These are phyloP conservation scores for Disparrhopalites patrizii DNA, from an alignment of 2,888 invertebrate species.

Conservation along the genomic window DNA sequence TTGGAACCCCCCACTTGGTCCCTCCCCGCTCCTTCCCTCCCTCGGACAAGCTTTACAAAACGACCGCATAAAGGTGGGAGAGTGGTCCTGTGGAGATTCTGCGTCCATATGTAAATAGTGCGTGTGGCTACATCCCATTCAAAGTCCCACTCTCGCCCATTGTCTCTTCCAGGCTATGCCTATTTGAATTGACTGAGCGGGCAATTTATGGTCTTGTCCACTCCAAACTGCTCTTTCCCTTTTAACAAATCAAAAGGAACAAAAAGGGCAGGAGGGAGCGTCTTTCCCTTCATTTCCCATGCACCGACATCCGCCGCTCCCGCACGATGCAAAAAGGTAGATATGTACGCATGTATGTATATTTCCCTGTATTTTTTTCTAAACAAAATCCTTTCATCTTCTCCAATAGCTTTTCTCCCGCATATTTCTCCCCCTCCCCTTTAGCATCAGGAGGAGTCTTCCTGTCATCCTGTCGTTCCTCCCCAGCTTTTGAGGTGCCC, in stretches of 20 bases:
- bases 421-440: neutral
- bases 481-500: neutral
- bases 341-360: no score
- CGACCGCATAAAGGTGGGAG: no score
- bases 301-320: neutral
- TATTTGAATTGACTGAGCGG: constrained; percentile 1
- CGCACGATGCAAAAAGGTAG: no score
- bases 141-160: neutral
- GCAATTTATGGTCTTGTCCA: constrained; percentile 3
- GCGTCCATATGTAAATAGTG: no score
- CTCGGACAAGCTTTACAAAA: no score
- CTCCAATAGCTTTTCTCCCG: neutral
- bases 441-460: neutral
- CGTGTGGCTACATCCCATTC: no score
- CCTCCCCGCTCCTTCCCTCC: no score
- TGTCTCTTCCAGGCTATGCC: neutral
- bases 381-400: no score
- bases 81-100: no score
- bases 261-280: neutral
- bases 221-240: neutral
- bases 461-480: no score
- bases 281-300: neutral
- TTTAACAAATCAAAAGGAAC: neutral
- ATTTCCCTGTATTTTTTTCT: no score
- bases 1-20: no score